Conservation (phyloP, 1,140 invertebrate species). For the Pachypeltis micranthus region DNA sequence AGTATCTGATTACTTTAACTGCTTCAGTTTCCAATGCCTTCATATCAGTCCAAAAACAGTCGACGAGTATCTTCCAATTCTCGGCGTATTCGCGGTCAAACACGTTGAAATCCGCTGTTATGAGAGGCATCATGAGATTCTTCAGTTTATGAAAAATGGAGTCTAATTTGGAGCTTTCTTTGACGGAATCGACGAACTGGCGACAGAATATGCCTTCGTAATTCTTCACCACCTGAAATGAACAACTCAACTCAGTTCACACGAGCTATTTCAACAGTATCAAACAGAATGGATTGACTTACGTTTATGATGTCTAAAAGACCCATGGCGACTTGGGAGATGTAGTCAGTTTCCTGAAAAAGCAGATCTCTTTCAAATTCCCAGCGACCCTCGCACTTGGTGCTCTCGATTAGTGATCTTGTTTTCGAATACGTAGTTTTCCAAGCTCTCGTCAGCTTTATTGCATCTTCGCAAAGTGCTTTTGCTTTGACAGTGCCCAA, state of each 20-base stretch:
- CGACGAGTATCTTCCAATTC: slow-evolving; percentile 71
- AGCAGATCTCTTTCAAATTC: slow-evolving; percentile 73
- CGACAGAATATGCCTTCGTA: slow-evolving; percentile 81
- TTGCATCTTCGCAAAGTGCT: slow-evolving; percentile 37
- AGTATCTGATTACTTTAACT: slow-evolving; percentile 70
- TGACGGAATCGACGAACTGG: slow-evolving; percentile 72
- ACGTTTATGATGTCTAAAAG: slow-evolving; percentile 60
- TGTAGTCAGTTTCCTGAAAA: slow-evolving; percentile 74
- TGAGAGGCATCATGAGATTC: slow-evolving; percentile 57
- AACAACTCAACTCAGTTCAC: not conserved
- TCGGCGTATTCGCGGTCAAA: slow-evolving; percentile 60
- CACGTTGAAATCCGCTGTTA: slow-evolving; percentile 66
- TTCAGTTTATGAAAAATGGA: slow-evolving; percentile 60
- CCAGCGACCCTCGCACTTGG: slow-evolving; percentile 71
- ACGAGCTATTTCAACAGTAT: not conserved
- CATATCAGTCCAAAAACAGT: slow-evolving; percentile 61
- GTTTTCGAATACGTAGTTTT: slow-evolving; percentile 58
- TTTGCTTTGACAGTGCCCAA: slow-evolving; percentile 33
- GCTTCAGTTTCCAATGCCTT: slow-evolving; percentile 64
- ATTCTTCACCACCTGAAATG: slow-evolving; percentile 54
- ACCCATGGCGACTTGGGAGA: slow-evolving; percentile 61
- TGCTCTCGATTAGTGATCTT: slow-evolving; percentile 64
- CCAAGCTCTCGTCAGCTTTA: slow-evolving; percentile 63
- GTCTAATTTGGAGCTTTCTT: slow-evolving; percentile 72
- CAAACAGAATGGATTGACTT: slow-evolving; percentile 20